Evolutionary conservation across 2,797 vertebrate genomes (phyloP).

Genomic region (Neoniphon sammara): DNA sequence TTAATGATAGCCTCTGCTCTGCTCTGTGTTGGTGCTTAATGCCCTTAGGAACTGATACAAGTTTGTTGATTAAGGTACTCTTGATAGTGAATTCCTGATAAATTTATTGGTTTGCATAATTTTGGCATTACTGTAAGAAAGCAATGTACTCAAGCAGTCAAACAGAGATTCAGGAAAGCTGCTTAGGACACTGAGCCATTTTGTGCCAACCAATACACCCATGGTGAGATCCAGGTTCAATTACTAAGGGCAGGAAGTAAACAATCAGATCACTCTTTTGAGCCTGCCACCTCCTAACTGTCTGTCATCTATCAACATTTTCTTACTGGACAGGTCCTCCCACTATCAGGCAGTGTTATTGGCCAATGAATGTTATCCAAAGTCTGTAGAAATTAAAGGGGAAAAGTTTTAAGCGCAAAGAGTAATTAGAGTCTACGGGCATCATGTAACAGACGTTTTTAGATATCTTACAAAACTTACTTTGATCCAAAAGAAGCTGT

Average conservation of each 20-base stretch:
- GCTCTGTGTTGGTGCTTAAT: not conserved
- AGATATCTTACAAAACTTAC: not conserved
- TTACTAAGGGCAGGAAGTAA: constrained; percentile 1
- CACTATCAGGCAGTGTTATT: constrained; percentile 60
- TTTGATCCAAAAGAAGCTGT: not conserved
- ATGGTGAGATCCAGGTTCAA: constrained; percentile 4
- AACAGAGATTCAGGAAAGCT: not conserved
- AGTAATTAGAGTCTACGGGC: not conserved
- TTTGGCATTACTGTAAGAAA: not conserved
- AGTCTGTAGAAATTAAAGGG: not conserved
- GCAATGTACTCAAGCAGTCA: not conserved
- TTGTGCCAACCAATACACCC: constrained; percentile 3
- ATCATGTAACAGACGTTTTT: not conserved
- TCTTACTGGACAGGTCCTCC: constrained; percentile 35
- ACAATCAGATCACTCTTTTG: constrained; percentile 22
- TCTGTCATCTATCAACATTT: constrained; percentile 41
- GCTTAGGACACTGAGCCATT: not conserved
- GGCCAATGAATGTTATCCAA: constrained; percentile 1
- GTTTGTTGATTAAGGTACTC: not conserved
- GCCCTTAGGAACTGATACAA: not conserved
- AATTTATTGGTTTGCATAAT: not conserved
- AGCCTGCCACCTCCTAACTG: constrained; percentile 31
- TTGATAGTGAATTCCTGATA: not conserved
- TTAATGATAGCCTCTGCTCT: not conserved
- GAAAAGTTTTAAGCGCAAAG: too few relatives aligned